These are phyloP conservation scores for Acanthiza pusilla DNA, from an alignment of 2,797 vertebrate species.

Conservation along the genomic window DNA sequence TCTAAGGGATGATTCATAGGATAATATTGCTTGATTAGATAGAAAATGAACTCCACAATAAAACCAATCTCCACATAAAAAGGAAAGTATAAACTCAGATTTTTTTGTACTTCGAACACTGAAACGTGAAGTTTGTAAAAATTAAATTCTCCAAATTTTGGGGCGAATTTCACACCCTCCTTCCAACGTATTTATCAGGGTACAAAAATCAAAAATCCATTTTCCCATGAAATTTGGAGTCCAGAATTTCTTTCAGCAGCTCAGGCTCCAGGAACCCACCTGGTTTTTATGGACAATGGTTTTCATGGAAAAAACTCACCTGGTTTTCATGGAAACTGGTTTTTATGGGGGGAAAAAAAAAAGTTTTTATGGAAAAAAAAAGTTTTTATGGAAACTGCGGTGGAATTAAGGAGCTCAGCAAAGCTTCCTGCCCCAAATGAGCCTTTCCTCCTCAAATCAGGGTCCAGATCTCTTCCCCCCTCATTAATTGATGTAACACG, in stretches of 20 bases:
- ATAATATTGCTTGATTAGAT: not conserved
- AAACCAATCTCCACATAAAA: not conserved
- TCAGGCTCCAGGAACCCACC: not conserved
- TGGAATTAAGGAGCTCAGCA: not conserved
- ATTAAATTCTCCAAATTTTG: not conserved
- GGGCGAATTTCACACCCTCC: fast-evolving
- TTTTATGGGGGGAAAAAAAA: too few relatives aligned
- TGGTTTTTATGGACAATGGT: too few relatives aligned
- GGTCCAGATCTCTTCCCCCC: not conserved
- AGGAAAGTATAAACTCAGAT: not conserved
- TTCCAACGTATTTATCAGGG: not conserved
- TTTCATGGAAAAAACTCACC: too few relatives aligned
- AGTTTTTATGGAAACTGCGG: too few relatives aligned
- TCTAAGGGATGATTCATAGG: not conserved
- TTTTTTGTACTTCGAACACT: not conserved
- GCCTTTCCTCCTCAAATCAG: not conserved
- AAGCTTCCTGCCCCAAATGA: not conserved
- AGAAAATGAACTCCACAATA: not conserved
- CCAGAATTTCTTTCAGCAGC: not conserved
- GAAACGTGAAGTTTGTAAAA: not conserved
- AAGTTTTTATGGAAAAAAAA: too few relatives aligned
- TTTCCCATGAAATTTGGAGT: fast-evolving
- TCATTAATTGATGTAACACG: too few relatives aligned
- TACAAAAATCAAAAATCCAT: not conserved
- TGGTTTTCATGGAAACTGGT: too few relatives aligned